These are phyloP conservation scores for Cepaea nemoralis DNA, from an alignment of 1,140 invertebrate genomes.

Conservation along the genomic window DNA sequence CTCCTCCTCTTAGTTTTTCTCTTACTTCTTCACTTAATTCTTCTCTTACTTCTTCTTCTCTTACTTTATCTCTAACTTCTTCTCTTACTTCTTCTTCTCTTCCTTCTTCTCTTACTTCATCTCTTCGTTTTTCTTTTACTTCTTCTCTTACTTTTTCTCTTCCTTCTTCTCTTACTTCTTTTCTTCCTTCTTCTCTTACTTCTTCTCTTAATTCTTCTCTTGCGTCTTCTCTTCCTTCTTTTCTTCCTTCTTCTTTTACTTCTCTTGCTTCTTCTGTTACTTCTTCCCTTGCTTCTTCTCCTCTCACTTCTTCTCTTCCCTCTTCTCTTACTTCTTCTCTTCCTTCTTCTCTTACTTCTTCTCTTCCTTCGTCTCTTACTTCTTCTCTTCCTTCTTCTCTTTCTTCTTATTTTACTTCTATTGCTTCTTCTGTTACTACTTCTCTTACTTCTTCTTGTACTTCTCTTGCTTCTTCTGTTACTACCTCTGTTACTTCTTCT, in stretches of 20 bases:
- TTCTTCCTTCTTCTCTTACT: too few species aligned
- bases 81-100: not conserved
- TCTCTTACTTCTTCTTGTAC: constrained; percentile 16
- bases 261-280: not conserved
- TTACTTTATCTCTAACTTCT: not conserved
- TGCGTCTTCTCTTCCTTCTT: not conserved
- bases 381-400: constrained; percentile 15
- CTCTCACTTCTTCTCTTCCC: not conserved
- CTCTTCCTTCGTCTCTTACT: constrained; percentile 8
- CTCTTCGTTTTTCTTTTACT: not conserved
- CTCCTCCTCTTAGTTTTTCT: too few species aligned
- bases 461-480: constrained; percentile 8
- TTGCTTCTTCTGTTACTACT: constrained; percentile 1
- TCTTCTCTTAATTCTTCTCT: not conserved
- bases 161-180: not conserved
- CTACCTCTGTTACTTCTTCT: not conserved
- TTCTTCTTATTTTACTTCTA: not conserved
- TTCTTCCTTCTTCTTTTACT: not conserved
- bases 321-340: not conserved
- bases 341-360: not conserved
- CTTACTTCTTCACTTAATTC: not conserved
- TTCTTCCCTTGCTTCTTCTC: not conserved
- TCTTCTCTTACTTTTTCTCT: not conserved
- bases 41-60: not conserved
- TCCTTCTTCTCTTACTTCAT: not conserved